phyloP scores from a whole-genome alignment of 2,888 invertebrate species.

The Operophtera brumata region DNA sequence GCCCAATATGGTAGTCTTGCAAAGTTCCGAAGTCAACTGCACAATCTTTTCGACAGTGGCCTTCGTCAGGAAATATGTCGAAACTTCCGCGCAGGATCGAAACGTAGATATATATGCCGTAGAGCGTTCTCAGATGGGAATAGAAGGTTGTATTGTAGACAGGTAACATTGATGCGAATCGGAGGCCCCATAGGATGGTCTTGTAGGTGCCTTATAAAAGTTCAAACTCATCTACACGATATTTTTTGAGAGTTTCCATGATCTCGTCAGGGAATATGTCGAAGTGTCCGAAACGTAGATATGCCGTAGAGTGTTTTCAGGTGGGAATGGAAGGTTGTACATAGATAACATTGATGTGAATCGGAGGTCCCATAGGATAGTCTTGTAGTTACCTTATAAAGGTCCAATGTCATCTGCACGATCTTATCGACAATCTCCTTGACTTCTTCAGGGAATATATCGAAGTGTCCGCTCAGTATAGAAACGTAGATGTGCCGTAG shows the following conservation, averaged over 20 bases:
- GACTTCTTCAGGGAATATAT: conserved; percentile 84
- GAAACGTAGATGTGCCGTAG: conserved; percentile 90
- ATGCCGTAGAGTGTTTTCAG: no score
- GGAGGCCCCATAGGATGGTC: neutral
- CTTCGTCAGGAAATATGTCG: conserved; percentile 83
- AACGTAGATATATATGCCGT: conserved; percentile 85
- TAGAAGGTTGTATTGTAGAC: conserved; percentile 87
- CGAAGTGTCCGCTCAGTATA: conserved; percentile 89
- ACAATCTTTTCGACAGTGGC: conserved; percentile 86
- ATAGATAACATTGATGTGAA: no score
- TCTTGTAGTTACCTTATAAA: conserved; percentile 83
- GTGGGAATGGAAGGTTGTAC: no score
- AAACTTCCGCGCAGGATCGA: conserved; percentile 91
- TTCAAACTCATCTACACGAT: conserved; percentile 90
- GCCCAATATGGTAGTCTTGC: no score
- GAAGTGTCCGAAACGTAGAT: conserved; percentile 93
- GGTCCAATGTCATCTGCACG: conserved; percentile 88
- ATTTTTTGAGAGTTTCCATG: conserved; percentile 81
- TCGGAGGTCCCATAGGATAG: neutral
- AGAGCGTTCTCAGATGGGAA: conserved; percentile 90
- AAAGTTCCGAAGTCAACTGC: conserved; percentile 89
- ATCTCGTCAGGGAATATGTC: conserved; percentile 84
- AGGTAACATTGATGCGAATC: conserved; percentile 94
- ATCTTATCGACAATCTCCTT: conserved; percentile 83
- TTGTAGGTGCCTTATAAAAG: conserved; percentile 86